Conservation (phyloP, 2,113 vertebrate genomes). For the Coregonus clupeaformis region DNA sequence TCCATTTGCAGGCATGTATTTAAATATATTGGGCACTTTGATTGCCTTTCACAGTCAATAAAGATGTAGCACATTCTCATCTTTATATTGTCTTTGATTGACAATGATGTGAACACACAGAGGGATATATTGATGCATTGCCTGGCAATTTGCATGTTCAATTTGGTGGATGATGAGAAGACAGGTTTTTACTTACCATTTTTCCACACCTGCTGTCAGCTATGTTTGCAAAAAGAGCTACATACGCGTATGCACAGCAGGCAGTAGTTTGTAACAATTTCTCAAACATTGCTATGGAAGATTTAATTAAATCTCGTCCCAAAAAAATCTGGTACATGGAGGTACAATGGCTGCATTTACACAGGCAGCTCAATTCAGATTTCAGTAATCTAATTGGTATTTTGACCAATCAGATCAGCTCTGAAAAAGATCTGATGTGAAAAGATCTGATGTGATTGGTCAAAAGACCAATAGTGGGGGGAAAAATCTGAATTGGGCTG, state of each 20-base stretch:
- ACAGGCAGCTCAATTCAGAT: too few species aligned
- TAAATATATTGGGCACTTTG: background rate
- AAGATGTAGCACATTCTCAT: slow-evolving; percentile 12
- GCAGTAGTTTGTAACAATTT: background rate
- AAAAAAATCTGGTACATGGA: too few species aligned
- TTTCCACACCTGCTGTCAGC: slow-evolving; percentile 22
- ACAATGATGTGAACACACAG: slow-evolving; percentile 9
- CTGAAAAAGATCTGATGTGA: too few species aligned
- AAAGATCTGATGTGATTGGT: too few species aligned
- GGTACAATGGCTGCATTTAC: too few species aligned
- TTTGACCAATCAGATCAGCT: too few species aligned
- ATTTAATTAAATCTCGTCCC: too few species aligned
- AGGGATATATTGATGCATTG: background rate
- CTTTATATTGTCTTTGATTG: slow-evolving; percentile 5
- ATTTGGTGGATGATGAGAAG: slow-evolving; percentile 1
- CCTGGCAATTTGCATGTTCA: slow-evolving; percentile 12
- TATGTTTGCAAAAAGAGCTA: background rate
- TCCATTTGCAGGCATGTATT: background rate
- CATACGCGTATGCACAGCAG: background rate
- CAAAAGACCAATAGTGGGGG: too few species aligned
- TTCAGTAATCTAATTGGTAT: too few species aligned
- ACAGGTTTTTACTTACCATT: background rate
- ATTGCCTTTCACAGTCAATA: slow-evolving; percentile 7
- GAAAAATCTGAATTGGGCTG: too few species aligned
- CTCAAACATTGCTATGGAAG: too few species aligned